Base-by-base conservation (phyloP, 2,113 vertebrate species). In the Spizaetus ornatus region DNA sequence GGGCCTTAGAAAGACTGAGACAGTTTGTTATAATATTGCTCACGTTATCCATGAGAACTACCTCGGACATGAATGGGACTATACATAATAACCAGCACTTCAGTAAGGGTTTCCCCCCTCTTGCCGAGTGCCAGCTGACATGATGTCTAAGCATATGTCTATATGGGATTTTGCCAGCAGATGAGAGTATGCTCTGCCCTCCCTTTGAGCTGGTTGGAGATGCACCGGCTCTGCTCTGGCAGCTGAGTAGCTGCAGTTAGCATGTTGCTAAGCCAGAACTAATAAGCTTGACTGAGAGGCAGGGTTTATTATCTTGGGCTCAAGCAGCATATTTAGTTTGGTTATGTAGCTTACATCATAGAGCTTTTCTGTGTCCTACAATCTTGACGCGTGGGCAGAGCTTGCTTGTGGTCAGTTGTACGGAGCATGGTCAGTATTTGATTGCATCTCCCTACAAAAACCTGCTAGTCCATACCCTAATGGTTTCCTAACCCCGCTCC, bases 121-220 rank as follows among this genome's bases (percentile, higher is more conserved):
- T 80, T 70, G 73, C 67, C 1, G 10, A 36, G 83, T 40, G 86
- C 93, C 96, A 96, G 94, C 95, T 96, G 96, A 85, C 85, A 72
- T 5, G 74, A 52, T 92, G 96, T 85, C 66, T 61, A 3, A 96
- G 85, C 96, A 93, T 97, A 95, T 97, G 96, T 65, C 87, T 73
- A 8, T 21, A 20, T 91, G 95, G 82, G 96, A 77, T 72, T 82
- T 36, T 97, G 96, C 93, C 96, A 96, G 90, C 92, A 72, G 94
- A 89, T 8, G 0, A 38, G 82, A 88, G 78, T 16, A 1, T 15
- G 3, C 95, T 93, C 87, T 96, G 90, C 85, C 53, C 74, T 95
- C 90, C 85, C 78, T 95, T 67, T 66, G 93, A 89, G 95, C 93
- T 69, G 90, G 11, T 16, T 90, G 92, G 93, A 77, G 93, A 77